phyloP scores from a whole-genome alignment of 2,888 invertebrate species.

The Exephanes ischioxanthus region DNA sequence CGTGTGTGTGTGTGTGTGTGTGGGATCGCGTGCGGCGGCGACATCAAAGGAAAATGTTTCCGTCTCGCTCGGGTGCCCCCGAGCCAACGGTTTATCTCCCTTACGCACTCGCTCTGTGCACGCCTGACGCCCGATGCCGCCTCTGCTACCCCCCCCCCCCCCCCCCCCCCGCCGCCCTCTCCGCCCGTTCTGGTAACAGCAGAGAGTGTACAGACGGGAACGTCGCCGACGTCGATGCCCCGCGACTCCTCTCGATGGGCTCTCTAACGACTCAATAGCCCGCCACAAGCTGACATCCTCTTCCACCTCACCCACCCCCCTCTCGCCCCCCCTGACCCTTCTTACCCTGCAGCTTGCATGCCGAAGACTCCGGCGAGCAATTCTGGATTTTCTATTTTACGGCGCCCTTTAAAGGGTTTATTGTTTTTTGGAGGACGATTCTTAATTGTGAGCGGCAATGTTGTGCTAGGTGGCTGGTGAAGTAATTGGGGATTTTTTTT shows the following conservation, averaged over 20 bases:
- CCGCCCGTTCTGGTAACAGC: conserved; percentile 22
- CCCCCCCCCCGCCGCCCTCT: conserved; percentile 9
- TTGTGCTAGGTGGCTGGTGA: too few species aligned
- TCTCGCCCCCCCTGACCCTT: conserved; percentile 6
- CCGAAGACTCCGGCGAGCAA: background rate
- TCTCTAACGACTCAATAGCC: conserved; percentile 67
- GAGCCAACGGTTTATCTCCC: conserved; percentile 18
- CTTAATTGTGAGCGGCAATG: too few species aligned
- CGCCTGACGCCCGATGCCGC: conserved; percentile 47
- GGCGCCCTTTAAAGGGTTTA: too few species aligned
- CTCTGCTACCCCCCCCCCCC: conserved; percentile 30
- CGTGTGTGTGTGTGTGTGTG: conserved; percentile 81
- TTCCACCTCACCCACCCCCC: background rate
- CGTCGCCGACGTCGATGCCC: conserved; percentile 50
- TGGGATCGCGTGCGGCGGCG: conserved; percentile 83
- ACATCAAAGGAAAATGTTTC: conserved; percentile 79
- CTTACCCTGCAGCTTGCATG: conserved; percentile 4
- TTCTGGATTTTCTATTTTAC: too few species aligned
- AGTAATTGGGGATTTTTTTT: too few species aligned
- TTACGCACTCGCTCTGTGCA: conserved; percentile 44
- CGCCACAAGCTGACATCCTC: conserved; percentile 49
- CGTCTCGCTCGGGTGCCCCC: conserved; percentile 53
- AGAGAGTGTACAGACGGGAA: conserved; percentile 4
- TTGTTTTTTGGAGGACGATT: too few species aligned
- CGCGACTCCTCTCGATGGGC: conserved; percentile 47